Evolutionary conservation across 2,113 vertebrate genomes (phyloP), one percentile per base, ranked within the genome.

Genomic region (Onychostoma macrolepis): DNA sequence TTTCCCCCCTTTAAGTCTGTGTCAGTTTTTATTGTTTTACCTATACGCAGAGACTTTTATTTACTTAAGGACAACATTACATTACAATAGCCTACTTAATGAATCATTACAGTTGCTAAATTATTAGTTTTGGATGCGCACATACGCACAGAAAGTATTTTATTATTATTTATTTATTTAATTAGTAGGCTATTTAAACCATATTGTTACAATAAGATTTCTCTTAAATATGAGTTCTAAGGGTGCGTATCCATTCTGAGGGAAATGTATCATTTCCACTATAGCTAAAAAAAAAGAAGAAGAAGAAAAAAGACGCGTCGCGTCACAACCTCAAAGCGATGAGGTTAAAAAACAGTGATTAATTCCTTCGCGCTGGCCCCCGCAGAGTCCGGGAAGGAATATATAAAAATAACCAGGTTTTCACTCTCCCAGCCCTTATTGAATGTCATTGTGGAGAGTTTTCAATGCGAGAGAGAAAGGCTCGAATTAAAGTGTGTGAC

Each of bases 401-500:
- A 98, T 98, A 94, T 95, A 95, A 95, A 96, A 97, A 99, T 97
- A 99, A 99, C 97, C 97, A 97, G 96, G 95, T 97, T 97, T 96
- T 97, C 96, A 98, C 96, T 96, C 96, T 94, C 96, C 87, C 96
- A 96, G 97, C 97, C 97, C 96, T 98, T 97, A 98, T 99, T 99
- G 97, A 99, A 98, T 99, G 97, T 99, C 97, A 98, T 98, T 99
- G 97, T 99, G 97, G 96, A 97, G 97, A 97, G 97, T 96, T 97
- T 97, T 99, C 96, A 99, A 99, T 98, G 98, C 97, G 96, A 95
- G 97, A 98, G 97, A 99, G 99, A 99, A 97, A 98, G 97, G 97
- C 96, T 97, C 97, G 97, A 97, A 99, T 99, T 99, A 99, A 99
- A 99, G 97, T 99, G 98, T 99, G 98, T 99, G 98, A 99, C 98